These are phyloP conservation scores for Rhea pennata DNA, from an alignment of 2,113 vertebrate genomes.

Conservation along the genomic window DNA sequence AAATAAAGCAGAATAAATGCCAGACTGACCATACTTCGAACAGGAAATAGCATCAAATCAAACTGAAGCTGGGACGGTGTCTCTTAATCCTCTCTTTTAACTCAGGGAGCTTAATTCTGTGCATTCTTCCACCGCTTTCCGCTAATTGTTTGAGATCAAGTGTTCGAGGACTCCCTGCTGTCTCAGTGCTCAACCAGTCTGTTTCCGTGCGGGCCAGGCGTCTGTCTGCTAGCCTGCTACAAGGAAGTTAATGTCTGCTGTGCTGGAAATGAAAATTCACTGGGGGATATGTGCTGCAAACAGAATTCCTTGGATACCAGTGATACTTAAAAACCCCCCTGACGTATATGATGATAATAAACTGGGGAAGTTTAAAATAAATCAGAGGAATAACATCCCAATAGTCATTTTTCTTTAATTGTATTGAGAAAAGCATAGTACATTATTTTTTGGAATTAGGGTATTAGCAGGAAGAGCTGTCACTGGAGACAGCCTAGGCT, in stretches of 20 bases:
- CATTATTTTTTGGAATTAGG: background rate
- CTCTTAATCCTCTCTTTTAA: background rate
- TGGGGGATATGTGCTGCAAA: rapidly evolving
- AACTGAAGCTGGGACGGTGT: background rate
- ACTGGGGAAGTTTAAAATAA: background rate
- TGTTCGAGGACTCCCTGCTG: background rate
- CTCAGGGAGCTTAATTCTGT: background rate
- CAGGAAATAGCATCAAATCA: background rate
- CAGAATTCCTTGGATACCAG: background rate
- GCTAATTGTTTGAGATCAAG: slow-evolving; percentile 7
- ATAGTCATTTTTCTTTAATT: background rate
- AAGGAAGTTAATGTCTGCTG: background rate
- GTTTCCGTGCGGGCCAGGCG: background rate
- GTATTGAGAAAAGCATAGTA: rapidly evolving
- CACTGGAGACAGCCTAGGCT: background rate
- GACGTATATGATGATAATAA: background rate
- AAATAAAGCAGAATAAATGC: background rate
- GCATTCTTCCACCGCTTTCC: slow-evolving; percentile 10
- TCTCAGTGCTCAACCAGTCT: background rate
- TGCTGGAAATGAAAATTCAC: background rate
- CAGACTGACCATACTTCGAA: background rate
- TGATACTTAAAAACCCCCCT: background rate
- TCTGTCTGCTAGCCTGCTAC: background rate
- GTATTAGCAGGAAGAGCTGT: background rate
- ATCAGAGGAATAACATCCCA: background rate